Base-by-base conservation (phyloP, 2,113 vertebrate species). In the Ceyx cyanopectus region DNA sequence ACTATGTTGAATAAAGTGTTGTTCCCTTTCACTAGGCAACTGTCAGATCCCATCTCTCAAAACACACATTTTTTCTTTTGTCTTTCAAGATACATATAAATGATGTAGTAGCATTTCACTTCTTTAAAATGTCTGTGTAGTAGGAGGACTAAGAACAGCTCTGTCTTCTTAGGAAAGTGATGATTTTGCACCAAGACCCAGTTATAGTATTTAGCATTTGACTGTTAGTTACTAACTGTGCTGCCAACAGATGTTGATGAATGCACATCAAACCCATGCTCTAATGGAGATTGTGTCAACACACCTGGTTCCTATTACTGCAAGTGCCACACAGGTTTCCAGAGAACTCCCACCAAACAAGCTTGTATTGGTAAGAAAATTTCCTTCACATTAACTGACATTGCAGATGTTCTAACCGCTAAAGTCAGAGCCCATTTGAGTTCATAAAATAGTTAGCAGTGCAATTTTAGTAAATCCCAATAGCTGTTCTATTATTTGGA, bases 251-350 rank as follows among this genome's bases (percentile, higher is more conserved):
- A 98, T 95, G 84, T 97, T 92, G 98, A 98, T 91, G 98, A 98
- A 84, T 98, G 98, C 81, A 91, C 66, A 45, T 97, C 97, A 66
- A 96, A 97, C 67, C 98, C 97, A 30, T 98, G 98, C 73, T 94
- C 89, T 63, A 97, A 98, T 37, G 98, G 98, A 77, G 97, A 98
- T 72, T 98, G 98, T 92, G 94, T 98, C 79, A 98, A 98, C 95
- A 98, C 98, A 50, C 97, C 98, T 87, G 98, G 98, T 41, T 98
- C 98, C 48, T 98, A 97, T 97, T 98, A 98, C 90, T 98, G 98
- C 96, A 98, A 97, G 88, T 98, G 98, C 76, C 97, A 98, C 6
- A 0, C 93, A 51, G 98, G 98, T 77, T 98, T 98, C 77, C 98
- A 98, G 80, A 95, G 97, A 81, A 97, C 96, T 45, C 97, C 98